These are phyloP conservation scores for Tetrao urogallus DNA, from an alignment of 2,113 vertebrate genomes.

Conservation along the genomic window DNA sequence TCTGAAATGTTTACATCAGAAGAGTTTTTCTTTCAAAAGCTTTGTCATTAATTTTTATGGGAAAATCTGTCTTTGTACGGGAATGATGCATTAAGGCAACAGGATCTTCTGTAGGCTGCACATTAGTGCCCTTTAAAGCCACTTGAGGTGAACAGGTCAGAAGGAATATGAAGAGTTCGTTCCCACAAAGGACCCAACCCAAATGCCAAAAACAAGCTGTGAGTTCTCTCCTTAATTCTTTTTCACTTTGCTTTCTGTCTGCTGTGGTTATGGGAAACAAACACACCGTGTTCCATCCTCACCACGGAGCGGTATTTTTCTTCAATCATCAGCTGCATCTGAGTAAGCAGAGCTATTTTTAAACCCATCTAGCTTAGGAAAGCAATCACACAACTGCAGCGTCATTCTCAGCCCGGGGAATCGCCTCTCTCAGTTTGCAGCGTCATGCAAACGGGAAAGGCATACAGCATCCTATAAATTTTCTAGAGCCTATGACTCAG, in stretches of 20 bases:
- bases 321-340: slow-evolving; percentile 26
- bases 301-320: not conserved
- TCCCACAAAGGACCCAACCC: not conserved
- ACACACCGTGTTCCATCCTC: slow-evolving; percentile 18
- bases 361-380: not conserved
- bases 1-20: not conserved
- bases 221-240: not conserved
- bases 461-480: not conserved
- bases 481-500: not conserved
- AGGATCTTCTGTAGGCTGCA: not conserved
- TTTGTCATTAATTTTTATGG: not conserved
- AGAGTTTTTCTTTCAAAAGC: not conserved
- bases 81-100: not conserved
- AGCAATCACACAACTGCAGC: not conserved
- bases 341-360: slow-evolving; percentile 66
- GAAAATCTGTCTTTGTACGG: not conserved
- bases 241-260: slow-evolving; percentile 18
- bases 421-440: not conserved
- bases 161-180: not conserved
- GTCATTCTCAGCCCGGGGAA: slow-evolving; percentile 25
- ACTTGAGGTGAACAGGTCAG: not conserved
- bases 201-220: not conserved
- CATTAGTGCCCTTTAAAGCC: not conserved
- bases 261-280: slow-evolving; percentile 24
- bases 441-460: not conserved